Base-by-base conservation (phyloP, 1,140 invertebrate species). In the Atopsyche davidsoni region DNA sequence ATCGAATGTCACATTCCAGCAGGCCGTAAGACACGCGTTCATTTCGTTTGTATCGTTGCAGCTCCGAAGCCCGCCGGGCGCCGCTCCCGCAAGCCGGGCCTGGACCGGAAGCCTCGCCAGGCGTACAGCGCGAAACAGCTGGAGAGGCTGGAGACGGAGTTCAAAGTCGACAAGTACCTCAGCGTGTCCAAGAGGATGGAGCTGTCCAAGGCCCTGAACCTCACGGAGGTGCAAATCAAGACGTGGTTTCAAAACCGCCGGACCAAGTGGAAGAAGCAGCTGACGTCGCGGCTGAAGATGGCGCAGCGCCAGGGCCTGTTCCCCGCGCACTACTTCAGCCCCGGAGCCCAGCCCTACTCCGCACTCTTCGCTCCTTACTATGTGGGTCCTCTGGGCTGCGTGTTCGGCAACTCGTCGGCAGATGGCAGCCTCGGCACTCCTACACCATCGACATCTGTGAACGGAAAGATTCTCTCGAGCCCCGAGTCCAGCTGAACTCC, bases 191-290 rank as follows among this genome's bases (percentile, higher is more conserved):
- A 96, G 71, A 73, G 94, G 36, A 86, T 95, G 83, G 91, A 97
- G 60, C 70, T 97, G 1, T 94, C 92, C 0, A 90, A 92, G 65
- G 82, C 82, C 0, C 64, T 97, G 4, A 86, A 82, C 47, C 69
- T 97, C 9, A 96, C 92, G 0, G 94, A 97, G 73, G 92, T 95
- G 2, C 93, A 97, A 75, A 94, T 97, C 46, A 97, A 97, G 67
- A 97, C 93, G 0, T 97, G 93, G 93, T 96, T 94, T 63, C 92
- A 96, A 71, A 96, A 96, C 67, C 76, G 92, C 40, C 75, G 92
- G 51, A 96, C 92, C 1, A 96, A 96, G 63, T 96, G 92, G 92
- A 96, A 96, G 68, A 96, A 96, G 62, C 92, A 96, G 60, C 66
- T 95, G 55, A 92, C 91, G 1, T 90, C 90, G 0, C 70, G 88